Evolutionary conservation across 2,113 vertebrate species (phyloP).

Genomic region (Channa maculata): DNA sequence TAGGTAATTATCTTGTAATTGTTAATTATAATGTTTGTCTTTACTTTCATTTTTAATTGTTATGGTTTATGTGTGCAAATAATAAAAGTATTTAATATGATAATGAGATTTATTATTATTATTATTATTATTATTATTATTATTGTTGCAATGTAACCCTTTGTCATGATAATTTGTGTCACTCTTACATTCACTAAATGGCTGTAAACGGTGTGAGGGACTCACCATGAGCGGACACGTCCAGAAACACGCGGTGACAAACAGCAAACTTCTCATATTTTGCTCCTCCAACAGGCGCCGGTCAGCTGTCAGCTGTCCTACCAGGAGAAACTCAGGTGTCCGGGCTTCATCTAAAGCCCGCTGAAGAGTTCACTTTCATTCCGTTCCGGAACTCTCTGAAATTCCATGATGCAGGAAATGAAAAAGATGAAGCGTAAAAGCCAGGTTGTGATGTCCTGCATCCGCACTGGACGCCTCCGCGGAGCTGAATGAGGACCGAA

Average conservation of each 20-base stretch:
- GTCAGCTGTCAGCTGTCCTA: not conserved
- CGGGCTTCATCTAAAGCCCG: slow-evolving; percentile 39
- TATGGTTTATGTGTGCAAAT: no score
- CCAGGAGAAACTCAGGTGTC: not conserved
- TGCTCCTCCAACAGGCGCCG: not conserved
- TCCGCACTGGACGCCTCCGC: slow-evolving; percentile 18
- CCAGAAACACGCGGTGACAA: slow-evolving; percentile 41
- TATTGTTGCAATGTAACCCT: not conserved
- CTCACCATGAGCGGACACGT: slow-evolving; percentile 54
- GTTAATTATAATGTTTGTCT: no score
- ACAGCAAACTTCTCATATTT: slow-evolving; percentile 60
- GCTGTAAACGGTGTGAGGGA: not conserved
- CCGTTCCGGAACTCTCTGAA: not conserved
- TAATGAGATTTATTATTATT: no score
- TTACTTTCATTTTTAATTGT: no score
- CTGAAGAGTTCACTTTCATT: not conserved
- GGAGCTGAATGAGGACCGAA: slow-evolving; percentile 7
- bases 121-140: no score
- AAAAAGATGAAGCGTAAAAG: not conserved
- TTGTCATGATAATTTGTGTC: no score
- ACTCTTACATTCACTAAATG: no score
- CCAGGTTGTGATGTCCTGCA: fast-evolving
- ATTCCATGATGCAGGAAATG: slow-evolving; percentile 1
- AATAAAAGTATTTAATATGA: no score
- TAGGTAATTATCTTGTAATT: no score